A percentile compares a stretch with the other conserved stretches of the same genome.
Evolutionary conservation across 2,113 vertebrate genomes (phyloP).

Genomic region (Camelus dromedarius): DNA sequence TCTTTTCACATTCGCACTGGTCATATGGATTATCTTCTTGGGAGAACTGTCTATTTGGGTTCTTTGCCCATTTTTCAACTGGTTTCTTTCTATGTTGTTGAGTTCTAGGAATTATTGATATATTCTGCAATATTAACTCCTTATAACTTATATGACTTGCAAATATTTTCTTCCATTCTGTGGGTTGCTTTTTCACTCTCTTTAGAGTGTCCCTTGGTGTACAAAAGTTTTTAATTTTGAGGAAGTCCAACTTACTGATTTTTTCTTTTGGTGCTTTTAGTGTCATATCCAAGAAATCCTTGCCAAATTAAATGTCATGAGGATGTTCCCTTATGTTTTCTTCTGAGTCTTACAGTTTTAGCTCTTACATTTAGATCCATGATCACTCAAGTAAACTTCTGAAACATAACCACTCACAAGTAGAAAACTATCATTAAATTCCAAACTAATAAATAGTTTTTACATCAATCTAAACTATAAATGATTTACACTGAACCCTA

Average conservation of each 20-base stretch:
- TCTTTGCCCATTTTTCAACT: neutral
- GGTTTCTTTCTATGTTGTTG: neutral
- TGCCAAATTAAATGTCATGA: neutral
- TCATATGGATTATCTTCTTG: neutral
- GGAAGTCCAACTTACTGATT: neutral
- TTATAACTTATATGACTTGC: neutral
- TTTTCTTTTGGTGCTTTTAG: neutral
- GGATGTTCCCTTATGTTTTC: neutral
- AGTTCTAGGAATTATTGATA: neutral
- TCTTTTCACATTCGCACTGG: neutral
- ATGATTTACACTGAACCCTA: neutral
- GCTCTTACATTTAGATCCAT: neutral
- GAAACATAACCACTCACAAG: neutral
- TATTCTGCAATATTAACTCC: neutral
- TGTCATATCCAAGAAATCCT: neutral
- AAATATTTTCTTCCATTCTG: slow-evolving; percentile 1
- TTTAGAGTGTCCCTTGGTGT: neutral
- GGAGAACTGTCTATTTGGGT: neutral
- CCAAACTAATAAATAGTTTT: slow-evolving; percentile 13
- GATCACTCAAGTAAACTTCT: neutral
- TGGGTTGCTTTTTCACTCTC: neutral
- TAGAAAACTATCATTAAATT: slow-evolving; percentile 28
- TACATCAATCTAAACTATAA: slow-evolving; percentile 3
- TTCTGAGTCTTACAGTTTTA: neutral
- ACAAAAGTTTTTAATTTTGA: slow-evolving; percentile 2